A percentile compares a stretch with the other conserved stretches of the same genome.
phyloP scores from a whole-genome alignment of 2,113 vertebrate genomes.

The Chaenocephalus aceratus region DNA sequence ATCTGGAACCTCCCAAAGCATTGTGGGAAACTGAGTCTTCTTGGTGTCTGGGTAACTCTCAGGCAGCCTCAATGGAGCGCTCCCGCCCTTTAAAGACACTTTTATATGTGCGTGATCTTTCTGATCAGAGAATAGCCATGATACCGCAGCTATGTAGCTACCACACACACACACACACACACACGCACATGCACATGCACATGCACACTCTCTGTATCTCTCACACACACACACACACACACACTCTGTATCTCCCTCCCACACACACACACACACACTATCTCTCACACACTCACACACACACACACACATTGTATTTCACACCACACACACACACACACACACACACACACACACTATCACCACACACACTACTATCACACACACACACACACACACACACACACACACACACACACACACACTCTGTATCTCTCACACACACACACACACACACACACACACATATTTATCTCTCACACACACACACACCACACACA shows the following conservation, averaged over 20 bases:
- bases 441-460: slow-evolving; percentile 5
- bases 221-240: slow-evolving; percentile 2
- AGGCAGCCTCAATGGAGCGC: slow-evolving; percentile 24
- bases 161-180: slow-evolving; percentile 23
- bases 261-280: too few species aligned
- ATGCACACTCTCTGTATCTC: too few species aligned
- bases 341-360: slow-evolving; percentile 40
- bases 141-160: slow-evolving; percentile 65
- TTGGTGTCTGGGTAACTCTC: slow-evolving; percentile 16
- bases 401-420: too few species aligned
- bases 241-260: too few species aligned
- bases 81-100: slow-evolving; percentile 74
- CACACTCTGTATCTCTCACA: too few species aligned
- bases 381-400: too few species aligned
- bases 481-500: too few species aligned
- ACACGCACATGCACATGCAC: not conserved
- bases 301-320: too few species aligned
- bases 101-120: slow-evolving; percentile 34
- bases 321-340: not conserved
- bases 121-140: slow-evolving; percentile 36
- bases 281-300: slow-evolving; percentile 38
- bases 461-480: too few species aligned
- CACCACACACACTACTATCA: too few species aligned
- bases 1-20: slow-evolving; percentile 64
- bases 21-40: slow-evolving; percentile 52